These are phyloP conservation scores for Vanessa atalanta DNA, from an alignment of 1,140 invertebrate genomes.

Conservation along the genomic window DNA sequence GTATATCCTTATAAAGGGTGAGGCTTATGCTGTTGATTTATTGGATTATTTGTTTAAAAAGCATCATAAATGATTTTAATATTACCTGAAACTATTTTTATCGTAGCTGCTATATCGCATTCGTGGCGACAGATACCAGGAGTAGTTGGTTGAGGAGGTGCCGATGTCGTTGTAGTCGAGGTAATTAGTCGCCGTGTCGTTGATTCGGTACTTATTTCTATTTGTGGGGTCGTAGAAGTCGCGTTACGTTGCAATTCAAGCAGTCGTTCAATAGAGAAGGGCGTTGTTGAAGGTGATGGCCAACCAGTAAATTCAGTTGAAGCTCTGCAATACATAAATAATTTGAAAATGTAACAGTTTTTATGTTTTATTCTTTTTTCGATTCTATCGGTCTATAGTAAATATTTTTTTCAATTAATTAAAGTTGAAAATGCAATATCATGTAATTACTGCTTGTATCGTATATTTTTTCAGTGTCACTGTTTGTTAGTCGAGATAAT, in stretches of 20 bases:
- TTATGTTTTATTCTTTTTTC: too few species aligned
- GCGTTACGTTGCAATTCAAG: slow-evolving; percentile 86
- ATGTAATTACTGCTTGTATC: too few species aligned
- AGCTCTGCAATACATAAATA: slow-evolving; percentile 80
- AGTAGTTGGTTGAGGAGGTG: slow-evolving; percentile 87
- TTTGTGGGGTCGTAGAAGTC: slow-evolving; percentile 76
- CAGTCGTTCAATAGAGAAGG: slow-evolving; percentile 90
- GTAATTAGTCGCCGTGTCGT: slow-evolving; percentile 84
- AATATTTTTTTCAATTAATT: too few species aligned
- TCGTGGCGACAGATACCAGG: slow-evolving; percentile 89
- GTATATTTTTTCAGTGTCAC: too few species aligned
- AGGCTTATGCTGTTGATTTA: too few species aligned
- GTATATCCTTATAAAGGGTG: too few species aligned
- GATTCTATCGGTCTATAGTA: too few species aligned
- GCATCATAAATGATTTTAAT: not conserved
- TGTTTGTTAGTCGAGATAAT: too few species aligned
- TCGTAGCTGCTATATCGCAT: slow-evolving; percentile 91
- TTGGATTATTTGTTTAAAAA: too few species aligned
- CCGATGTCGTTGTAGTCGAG: slow-evolving; percentile 89
- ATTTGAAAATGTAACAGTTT: not conserved
- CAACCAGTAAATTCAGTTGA: slow-evolving; percentile 94
- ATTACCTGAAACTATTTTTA: slow-evolving; percentile 88
- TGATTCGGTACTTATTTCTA: slow-evolving; percentile 77
- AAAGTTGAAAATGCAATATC: too few species aligned
- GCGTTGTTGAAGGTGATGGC: slow-evolving; percentile 91